These are phyloP conservation scores for Lycophotia porphyrea DNA, from an alignment of 2,888 invertebrate species.

Conservation along the genomic window DNA sequence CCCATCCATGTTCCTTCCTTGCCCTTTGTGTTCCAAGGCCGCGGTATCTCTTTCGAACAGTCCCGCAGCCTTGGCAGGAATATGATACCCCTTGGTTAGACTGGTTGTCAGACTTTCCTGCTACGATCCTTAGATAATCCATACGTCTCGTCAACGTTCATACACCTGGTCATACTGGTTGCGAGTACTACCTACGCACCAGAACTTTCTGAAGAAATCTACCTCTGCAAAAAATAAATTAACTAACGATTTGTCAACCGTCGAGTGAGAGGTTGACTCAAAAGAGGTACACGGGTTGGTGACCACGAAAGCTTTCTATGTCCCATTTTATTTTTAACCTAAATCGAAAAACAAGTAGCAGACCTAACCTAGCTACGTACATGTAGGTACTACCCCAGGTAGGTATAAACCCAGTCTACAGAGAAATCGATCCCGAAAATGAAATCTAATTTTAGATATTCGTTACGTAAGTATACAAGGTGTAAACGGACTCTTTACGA, in stretches of 20 bases:
- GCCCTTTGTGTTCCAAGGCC: too few species aligned
- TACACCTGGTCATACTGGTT: background rate
- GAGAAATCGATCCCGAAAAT: conserved; percentile 14
- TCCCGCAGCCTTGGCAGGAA: too few species aligned
- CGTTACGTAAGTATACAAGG: too few species aligned
- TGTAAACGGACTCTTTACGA: too few species aligned
- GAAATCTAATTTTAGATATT: conserved; percentile 4
- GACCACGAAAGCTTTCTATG: conserved; percentile 1
- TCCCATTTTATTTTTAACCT: conserved; percentile 1
- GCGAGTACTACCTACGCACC: background rate
- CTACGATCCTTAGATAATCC: too few species aligned
- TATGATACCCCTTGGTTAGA: too few species aligned
- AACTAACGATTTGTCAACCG: background rate
- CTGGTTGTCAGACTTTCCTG: too few species aligned
- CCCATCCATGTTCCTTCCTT: too few species aligned
- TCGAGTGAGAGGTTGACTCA: background rate
- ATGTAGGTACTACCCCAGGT: too few species aligned
- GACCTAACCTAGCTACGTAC: background rate
- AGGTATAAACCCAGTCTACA: background rate
- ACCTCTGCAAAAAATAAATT: background rate
- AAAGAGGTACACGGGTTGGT: conserved; percentile 1
- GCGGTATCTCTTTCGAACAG: too few species aligned
- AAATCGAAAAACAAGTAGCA: background rate
- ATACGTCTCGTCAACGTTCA: background rate
- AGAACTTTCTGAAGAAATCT: background rate